Conservation (phyloP, 92 coral and sea anemone species). For the Heliopora coerulea region DNA sequence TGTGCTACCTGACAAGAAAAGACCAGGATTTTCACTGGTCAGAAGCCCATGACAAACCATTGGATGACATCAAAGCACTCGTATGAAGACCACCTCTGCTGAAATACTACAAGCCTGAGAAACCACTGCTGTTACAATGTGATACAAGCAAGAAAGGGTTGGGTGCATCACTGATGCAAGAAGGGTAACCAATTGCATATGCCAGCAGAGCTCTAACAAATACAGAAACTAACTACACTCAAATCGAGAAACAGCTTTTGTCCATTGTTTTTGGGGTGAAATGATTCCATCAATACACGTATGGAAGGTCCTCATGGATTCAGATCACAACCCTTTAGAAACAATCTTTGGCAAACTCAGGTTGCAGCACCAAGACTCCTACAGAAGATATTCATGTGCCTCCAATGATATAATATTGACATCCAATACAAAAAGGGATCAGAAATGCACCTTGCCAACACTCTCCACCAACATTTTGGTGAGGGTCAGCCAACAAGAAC, state of each 20-base stretch:
- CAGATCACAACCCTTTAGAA: slow-evolving; percentile 43
- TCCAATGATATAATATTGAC: slow-evolving; percentile 25
- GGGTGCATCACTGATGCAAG: slow-evolving; percentile 38
- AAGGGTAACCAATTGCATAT: slow-evolving; percentile 20
- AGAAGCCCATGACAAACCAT: slow-evolving; percentile 26
- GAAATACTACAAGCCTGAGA: slow-evolving; percentile 43
- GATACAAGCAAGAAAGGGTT: slow-evolving; percentile 34
- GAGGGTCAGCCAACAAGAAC: neutral
- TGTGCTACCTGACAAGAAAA: slow-evolving; percentile 29
- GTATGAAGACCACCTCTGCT: slow-evolving; percentile 38
- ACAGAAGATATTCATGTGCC: slow-evolving; percentile 34
- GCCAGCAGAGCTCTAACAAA: slow-evolving; percentile 37
- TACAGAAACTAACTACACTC: slow-evolving; percentile 37
- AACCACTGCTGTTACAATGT: slow-evolving; percentile 13
- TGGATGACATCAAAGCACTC: slow-evolving; percentile 23
- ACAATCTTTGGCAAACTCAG: slow-evolving; percentile 41
- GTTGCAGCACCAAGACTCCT: slow-evolving; percentile 35
- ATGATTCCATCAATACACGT: slow-evolving; percentile 34
- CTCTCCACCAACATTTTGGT: slow-evolving; percentile 35
- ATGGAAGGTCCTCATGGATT: slow-evolving; percentile 6
- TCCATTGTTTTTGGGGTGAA: slow-evolving; percentile 40
- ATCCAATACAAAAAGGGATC: slow-evolving; percentile 26
- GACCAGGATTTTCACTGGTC: slow-evolving; percentile 20
- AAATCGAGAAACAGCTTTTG: slow-evolving; percentile 42
- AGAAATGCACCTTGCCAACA: slow-evolving; percentile 45